Conservation (phyloP, 2,888 invertebrate genomes). For the Erannis defoliaria region DNA sequence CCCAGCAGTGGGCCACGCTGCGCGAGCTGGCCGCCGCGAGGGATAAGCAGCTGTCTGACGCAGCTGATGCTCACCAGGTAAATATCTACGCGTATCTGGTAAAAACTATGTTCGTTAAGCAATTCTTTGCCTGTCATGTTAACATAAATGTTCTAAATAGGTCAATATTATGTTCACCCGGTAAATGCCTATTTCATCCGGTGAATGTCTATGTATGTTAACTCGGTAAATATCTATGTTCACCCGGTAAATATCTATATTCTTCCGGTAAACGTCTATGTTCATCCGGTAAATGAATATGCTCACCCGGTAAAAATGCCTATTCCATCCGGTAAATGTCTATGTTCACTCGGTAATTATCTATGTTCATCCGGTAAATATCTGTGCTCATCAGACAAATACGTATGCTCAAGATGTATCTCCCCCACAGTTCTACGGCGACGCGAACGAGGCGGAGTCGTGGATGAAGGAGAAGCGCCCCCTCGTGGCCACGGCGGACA, state of each 20-base stretch:
- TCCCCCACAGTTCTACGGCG: constrained; percentile 93
- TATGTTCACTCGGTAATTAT: neutral
- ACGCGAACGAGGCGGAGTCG: constrained; percentile 98
- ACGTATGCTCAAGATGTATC: neutral
- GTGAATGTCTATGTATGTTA: neutral
- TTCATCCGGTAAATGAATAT: neutral
- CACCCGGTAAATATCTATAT: constrained; percentile 92
- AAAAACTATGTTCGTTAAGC: neutral
- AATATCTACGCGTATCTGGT: neutral
- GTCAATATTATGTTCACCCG: constrained; percentile 92
- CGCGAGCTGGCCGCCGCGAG: constrained; percentile 89
- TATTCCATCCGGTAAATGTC: neutral
- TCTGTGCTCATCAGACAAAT: constrained; percentile 75
- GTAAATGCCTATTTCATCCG: constrained; percentile 74
- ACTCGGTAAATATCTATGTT: constrained; percentile 86
- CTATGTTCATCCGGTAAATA: neutral
- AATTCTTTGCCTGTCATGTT: neutral
- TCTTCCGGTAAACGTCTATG: constrained; percentile 89
- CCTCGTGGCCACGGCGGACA: constrained; percentile 95
- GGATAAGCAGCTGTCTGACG: constrained; percentile 85
- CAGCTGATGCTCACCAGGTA: constrained; percentile 97
- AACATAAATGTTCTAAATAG: no score
- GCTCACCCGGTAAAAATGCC: neutral
- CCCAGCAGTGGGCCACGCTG: constrained; percentile 96
- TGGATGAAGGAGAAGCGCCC: constrained; percentile 99